These are phyloP conservation scores for Drosophila recens DNA, from an alignment of 2,888 invertebrate genomes.

Conservation along the genomic window DNA sequence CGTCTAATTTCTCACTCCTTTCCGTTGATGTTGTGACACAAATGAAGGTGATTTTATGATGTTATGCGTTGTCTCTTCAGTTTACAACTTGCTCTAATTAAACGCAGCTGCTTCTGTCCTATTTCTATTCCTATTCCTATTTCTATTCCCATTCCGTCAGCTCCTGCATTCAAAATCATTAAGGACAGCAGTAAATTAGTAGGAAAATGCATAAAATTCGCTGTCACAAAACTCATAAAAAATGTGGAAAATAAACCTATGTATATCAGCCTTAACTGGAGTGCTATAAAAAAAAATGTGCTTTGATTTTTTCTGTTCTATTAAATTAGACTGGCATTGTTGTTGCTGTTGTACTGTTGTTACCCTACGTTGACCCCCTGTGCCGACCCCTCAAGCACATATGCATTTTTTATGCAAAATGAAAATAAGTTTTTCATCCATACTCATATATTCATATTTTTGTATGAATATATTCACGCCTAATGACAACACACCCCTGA, in stretches of 20 bases:
- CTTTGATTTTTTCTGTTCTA: conserved; percentile 36
- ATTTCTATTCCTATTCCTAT: background rate
- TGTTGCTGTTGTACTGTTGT: conserved; percentile 11
- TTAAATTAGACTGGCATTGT: conserved; percentile 19
- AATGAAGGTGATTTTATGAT: conserved; percentile 45
- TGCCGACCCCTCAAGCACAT: conserved; percentile 40
- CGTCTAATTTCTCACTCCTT: background rate
- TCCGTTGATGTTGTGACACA: conserved; percentile 67
- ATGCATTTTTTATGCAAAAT: conserved; percentile 69
- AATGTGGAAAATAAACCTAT: conserved; percentile 12
- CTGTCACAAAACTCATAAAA: conserved; percentile 72
- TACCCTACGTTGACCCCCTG: conserved; percentile 14
- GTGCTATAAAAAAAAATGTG: conserved; percentile 24
- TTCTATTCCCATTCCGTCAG: background rate
- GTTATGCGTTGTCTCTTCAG: conserved; percentile 39
- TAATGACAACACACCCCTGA: conserved; percentile 65
- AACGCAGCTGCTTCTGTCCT: conserved; percentile 58
- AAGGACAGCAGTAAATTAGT: conserved; percentile 49
- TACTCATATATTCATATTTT: conserved; percentile 28
- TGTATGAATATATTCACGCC: conserved; percentile 61
- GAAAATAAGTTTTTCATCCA: conserved; percentile 15
- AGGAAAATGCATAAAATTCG: conserved; percentile 64
- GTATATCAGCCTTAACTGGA: conserved; percentile 13
- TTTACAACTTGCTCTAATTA: conserved; percentile 75
- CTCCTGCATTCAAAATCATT: conserved; percentile 28